Evolutionary conservation across 2,888 invertebrate species (phyloP).

Genomic region (Apantesis nais): DNA sequence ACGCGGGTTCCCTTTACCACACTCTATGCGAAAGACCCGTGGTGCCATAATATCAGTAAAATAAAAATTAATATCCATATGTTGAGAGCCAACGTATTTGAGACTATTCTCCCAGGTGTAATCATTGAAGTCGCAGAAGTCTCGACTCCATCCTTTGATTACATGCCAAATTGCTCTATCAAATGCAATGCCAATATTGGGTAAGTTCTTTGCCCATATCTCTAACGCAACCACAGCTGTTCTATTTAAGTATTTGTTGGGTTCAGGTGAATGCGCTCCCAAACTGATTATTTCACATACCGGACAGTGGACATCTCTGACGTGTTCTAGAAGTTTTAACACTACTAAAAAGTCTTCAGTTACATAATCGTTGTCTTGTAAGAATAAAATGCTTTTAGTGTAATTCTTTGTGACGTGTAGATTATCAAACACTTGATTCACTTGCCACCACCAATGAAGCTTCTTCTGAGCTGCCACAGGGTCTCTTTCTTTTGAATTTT

Average conservation of each 20-base stretch:
- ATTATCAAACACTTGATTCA: constrained; percentile 57
- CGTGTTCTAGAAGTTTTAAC: constrained; percentile 41
- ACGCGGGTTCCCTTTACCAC: constrained; percentile 23
- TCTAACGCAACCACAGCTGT: constrained; percentile 38
- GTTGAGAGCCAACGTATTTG: constrained; percentile 36
- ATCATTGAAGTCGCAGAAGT: constrained; percentile 60
- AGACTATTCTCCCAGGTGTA: constrained; percentile 60
- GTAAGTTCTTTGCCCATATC: constrained; percentile 44
- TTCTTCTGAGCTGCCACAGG: constrained; percentile 53
- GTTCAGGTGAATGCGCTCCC: constrained; percentile 45
- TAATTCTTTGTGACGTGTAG: constrained; percentile 37
- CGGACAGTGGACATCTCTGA: constrained; percentile 40
- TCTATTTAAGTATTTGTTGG: constrained; percentile 32
- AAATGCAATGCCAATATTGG: constrained; percentile 55
- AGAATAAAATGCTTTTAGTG: constrained; percentile 47
- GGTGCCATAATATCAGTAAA: constrained; percentile 50
- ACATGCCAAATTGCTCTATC: constrained; percentile 55
- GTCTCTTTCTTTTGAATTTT: constrained; percentile 35
- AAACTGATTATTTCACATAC: constrained; percentile 58
- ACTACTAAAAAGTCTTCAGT: constrained; percentile 57
- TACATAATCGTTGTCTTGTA: constrained; percentile 55
- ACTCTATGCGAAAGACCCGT: constrained; percentile 54
- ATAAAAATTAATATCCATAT: constrained; percentile 36
- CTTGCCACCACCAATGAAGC: constrained; percentile 67
- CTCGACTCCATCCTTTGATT: constrained; percentile 46